phyloP scores from a whole-genome alignment of 2,888 invertebrate genomes.

The Euproctis similis region DNA sequence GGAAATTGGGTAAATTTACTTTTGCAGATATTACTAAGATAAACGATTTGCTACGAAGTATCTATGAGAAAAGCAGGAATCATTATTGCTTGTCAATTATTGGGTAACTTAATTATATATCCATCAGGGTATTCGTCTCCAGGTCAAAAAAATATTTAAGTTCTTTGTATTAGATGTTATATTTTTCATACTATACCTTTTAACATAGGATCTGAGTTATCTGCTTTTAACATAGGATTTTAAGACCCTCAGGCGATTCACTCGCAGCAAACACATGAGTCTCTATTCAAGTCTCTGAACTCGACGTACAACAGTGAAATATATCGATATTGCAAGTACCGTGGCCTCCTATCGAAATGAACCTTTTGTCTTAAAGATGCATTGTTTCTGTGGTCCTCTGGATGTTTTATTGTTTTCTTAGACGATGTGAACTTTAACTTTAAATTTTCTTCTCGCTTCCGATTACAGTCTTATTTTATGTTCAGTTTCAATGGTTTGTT shows the following conservation, averaged over 20 bases:
- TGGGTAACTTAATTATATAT: no score
- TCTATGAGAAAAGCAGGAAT: no score
- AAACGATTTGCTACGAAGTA: no score
- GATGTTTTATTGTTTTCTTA: slow-evolving; percentile 25
- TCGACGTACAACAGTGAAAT: slow-evolving; percentile 27
- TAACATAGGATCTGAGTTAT: no score
- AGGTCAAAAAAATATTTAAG: no score
- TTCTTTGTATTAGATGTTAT: no score
- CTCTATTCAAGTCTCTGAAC: slow-evolving; percentile 22
- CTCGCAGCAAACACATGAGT: slow-evolving; percentile 38
- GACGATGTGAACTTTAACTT: slow-evolving; percentile 22
- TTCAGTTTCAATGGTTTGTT: background rate
- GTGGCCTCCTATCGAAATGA: slow-evolving; percentile 39
- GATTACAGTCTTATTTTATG: slow-evolving; percentile 1
- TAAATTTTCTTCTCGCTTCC: slow-evolving; percentile 10
- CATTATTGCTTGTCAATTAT: no score
- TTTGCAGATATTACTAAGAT: no score
- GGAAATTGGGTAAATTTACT: no score
- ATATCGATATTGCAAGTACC: slow-evolving; percentile 41
- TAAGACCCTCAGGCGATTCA: slow-evolving; percentile 44
- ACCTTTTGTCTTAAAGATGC: slow-evolving; percentile 42
- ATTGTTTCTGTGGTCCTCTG: slow-evolving; percentile 32
- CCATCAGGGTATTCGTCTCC: no score
- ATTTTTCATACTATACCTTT: no score
- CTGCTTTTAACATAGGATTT: slow-evolving; percentile 29